Evolutionary conservation across 2,797 vertebrate genomes (phyloP).

Genomic region (Ptychadena robeensis): DNA sequence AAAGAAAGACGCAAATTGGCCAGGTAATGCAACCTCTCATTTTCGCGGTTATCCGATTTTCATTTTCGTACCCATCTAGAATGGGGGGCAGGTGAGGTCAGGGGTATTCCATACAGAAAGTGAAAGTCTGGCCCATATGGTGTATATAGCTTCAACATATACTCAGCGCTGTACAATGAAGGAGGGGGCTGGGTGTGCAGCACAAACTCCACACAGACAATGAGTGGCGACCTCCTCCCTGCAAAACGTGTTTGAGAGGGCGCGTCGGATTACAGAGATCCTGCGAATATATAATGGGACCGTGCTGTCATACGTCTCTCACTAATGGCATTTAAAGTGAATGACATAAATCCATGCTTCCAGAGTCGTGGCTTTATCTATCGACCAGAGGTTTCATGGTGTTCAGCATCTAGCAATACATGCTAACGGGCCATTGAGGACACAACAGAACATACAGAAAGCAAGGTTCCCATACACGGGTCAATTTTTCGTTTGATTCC

Average conservation of each 20-base stretch:
- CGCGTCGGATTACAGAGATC: not conserved
- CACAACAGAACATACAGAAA: too few species aligned
- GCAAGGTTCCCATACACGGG: too few species aligned
- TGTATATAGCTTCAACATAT: not conserved
- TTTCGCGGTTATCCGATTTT: not conserved
- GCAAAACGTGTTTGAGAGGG: not conserved
- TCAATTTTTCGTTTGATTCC: too few species aligned
- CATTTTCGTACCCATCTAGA: too few species aligned
- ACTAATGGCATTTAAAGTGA: not conserved
- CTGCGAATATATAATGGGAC: not conserved
- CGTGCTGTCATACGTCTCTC: not conserved
- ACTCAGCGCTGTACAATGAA: not conserved
- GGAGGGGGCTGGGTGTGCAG: constrained; percentile 2
- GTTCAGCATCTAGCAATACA: too few species aligned
- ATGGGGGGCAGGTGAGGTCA: not conserved
- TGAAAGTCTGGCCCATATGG: not conserved
- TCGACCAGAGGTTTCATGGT: not conserved
- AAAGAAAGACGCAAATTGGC: not conserved
- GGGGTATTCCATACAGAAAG: not conserved
- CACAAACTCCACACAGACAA: not conserved
- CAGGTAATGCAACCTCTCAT: not conserved
- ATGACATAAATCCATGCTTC: not conserved
- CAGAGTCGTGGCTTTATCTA: not conserved
- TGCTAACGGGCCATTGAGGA: too few species aligned
- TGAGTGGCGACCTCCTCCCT: not conserved